Evolutionary conservation across 2,888 invertebrate species (phyloP).

Genomic region (Margaritifera margaritifera): DNA sequence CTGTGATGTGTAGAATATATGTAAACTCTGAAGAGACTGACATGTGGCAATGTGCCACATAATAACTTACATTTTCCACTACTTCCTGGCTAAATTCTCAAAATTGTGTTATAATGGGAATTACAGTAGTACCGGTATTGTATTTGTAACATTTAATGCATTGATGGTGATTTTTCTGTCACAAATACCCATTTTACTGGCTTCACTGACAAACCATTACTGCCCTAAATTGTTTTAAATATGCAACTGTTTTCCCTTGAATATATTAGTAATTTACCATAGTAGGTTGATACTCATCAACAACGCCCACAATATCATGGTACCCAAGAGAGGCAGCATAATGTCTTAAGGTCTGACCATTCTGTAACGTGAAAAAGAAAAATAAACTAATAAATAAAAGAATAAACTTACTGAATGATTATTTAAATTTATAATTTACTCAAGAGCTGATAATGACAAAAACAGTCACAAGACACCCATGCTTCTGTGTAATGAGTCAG

Average conservation of each 20-base stretch:
- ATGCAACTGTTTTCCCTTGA: background rate
- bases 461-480: background rate
- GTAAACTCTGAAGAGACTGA: too few relatives aligned
- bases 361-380: slow-evolving; percentile 35
- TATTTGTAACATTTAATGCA: too few relatives aligned
- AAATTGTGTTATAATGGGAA: too few relatives aligned
- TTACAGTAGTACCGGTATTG: too few relatives aligned
- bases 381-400: background rate
- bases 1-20: too few relatives aligned
- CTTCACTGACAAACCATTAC: background rate
- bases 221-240: background rate
- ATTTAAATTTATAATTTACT: too few relatives aligned
- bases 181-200: too few relatives aligned
- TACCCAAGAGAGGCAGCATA: slow-evolving; percentile 62
- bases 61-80: too few relatives aligned
- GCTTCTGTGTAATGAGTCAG: background rate
- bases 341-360: slow-evolving; percentile 62
- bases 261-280: slow-evolving; percentile 44
- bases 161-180: too few relatives aligned
- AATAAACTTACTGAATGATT: background rate
- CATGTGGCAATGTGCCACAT: too few relatives aligned
- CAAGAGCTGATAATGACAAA: too few relatives aligned
- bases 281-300: slow-evolving; percentile 59
- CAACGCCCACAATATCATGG: slow-evolving; percentile 65
- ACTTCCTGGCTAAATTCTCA: too few relatives aligned